Evolutionary conservation across 1,140 invertebrate species (phyloP), one percentile per base, ranked within the genome.

Genomic region (Listronotus oregonensis): DNA sequence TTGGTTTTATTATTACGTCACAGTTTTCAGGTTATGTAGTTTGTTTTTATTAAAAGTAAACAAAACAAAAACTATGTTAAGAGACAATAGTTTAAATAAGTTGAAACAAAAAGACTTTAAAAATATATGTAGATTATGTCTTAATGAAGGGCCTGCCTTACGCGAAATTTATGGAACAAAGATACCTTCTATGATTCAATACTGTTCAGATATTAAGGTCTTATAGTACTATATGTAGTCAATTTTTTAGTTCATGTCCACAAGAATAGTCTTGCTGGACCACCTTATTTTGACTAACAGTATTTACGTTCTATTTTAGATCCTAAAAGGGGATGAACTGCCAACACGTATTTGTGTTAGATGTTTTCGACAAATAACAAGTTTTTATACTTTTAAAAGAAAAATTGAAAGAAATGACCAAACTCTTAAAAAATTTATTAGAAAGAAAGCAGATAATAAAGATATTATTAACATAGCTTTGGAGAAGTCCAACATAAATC

Each of bases 341-440:
- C 67, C 71, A 17, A 58, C 43, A 27, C 21, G 68, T 18, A 55
- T 74, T 11, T 74, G 73, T 59, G 39, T 67, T 17, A 54, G 58
- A 57, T 74, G 73, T 66, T 70, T 73, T 49, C 67, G 67, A 43
- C 62, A 64, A 57, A 72, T 74, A 40, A 64, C 66, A 15, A 65
- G 66, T 61, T 71, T 69, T 42, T 73, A 74, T 50, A 64, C 56
- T 32, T 73, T 73, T 46, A 74, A 73, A 15, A 67, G 63, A 42
- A 73, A 69, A 72, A 51, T 71, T 18, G 63, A 67, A 62, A 56
- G 55, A 37, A 65, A 40, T n/a, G 15, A 50, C 15, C 11, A 50
- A 1, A 8, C 9, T 10, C 10, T 50, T 4, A n/a, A 17, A 21
- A 50, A 18, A 2, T 1, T 10, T 50, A 10, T 21, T 3, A 46